Percentiles rank a stretch among this genome's conserved stretches.
Conservation (phyloP, 2,888 invertebrate genomes). For the Exocentrus adspersus region DNA sequence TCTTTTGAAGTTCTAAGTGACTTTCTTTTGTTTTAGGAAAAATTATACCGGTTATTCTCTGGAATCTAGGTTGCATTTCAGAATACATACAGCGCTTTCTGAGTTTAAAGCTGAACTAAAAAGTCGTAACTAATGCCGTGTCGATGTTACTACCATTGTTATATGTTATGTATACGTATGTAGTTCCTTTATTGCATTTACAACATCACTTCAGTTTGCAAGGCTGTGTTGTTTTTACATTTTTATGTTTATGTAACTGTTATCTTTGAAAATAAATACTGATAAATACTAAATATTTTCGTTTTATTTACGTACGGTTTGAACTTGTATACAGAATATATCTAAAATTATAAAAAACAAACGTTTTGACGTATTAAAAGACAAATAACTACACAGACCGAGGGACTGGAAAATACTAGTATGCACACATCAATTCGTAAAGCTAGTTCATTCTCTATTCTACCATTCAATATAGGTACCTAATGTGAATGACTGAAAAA, state of each 20-base stretch:
- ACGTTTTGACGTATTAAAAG: neutral
- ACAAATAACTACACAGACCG: neutral
- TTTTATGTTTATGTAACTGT: neutral
- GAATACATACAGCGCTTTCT: slow-evolving; percentile 80
- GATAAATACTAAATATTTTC: neutral
- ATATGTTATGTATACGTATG: neutral
- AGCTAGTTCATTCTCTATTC: neutral
- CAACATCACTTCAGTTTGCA: neutral
- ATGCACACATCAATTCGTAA: neutral
- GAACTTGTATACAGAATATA: neutral
- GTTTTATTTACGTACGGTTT: neutral
- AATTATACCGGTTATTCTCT: slow-evolving; percentile 88
- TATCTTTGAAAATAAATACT: neutral
- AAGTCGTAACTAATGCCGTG: slow-evolving; percentile 3
- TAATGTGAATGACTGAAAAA: no score
- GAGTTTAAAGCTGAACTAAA: slow-evolving; percentile 61
- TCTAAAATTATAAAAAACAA: neutral
- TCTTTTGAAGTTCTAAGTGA: neutral
- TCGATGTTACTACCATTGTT: neutral
- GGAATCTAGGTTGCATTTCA: slow-evolving; percentile 89
- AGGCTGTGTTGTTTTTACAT: slow-evolving; percentile 13
- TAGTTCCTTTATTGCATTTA: slow-evolving; percentile 18
- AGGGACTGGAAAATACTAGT: neutral
- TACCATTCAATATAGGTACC: no score
- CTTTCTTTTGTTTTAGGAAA: slow-evolving; percentile 72